Evolutionary conservation across 2,888 invertebrate species (phyloP).

Genomic region (Deladenus siricidicola): DNA sequence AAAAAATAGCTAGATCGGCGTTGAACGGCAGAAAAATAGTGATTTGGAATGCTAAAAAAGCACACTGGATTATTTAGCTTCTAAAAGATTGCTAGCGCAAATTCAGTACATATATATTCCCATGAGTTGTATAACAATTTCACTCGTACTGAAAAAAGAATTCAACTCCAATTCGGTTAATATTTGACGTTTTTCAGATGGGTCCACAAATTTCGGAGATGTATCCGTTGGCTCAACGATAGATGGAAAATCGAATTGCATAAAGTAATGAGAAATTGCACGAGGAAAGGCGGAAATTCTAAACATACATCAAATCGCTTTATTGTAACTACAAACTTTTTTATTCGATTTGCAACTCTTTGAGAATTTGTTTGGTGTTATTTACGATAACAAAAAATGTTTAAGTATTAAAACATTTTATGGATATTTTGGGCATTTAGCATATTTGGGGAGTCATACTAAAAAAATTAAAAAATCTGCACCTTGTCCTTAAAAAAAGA

Average conservation of each 20-base stretch:
- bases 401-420: not conserved
- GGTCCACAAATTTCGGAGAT: conserved; percentile 31
- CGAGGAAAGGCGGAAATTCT: conserved; percentile 26
- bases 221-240: conserved; percentile 21
- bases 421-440: too few relatives aligned
- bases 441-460: too few relatives aligned
- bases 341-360: too few relatives aligned
- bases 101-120: conserved; percentile 55
- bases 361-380: too few relatives aligned
- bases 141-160: conserved; percentile 56
- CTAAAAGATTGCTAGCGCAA: not conserved
- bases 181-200: conserved; percentile 54
- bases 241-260: conserved; percentile 13
- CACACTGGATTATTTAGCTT: not conserved
- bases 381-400: not conserved
- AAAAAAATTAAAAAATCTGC: too few relatives aligned
- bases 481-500: too few relatives aligned
- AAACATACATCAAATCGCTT: not conserved
- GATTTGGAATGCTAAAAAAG: conserved; percentile 18
- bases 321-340: too few relatives aligned
- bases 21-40: not conserved
- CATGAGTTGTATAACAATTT: conserved; percentile 57
- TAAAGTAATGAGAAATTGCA: conserved; percentile 9
- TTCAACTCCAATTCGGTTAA: conserved; percentile 55
- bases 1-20: conserved; percentile 52